These are phyloP conservation scores for Lycaon pictus DNA, from an alignment of 2,113 vertebrate species.

Conservation along the genomic window DNA sequence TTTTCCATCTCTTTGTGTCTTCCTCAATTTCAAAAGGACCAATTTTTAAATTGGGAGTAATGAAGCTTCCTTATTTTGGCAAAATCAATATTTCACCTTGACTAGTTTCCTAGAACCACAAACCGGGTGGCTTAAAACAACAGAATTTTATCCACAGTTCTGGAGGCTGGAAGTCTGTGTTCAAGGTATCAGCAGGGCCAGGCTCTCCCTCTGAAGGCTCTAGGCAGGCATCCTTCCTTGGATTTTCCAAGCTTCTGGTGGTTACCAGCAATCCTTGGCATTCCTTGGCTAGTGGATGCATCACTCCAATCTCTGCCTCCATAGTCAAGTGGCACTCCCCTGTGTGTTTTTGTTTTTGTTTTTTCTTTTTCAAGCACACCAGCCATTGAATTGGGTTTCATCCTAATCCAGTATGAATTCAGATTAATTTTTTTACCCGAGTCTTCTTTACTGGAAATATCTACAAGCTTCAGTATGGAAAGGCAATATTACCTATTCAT, in stretches of 20 bases:
- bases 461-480: constrained; percentile 4
- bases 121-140: not conserved
- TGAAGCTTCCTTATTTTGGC: not conserved
- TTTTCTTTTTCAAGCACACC: not conserved
- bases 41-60: not conserved
- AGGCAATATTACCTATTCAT: not conserved
- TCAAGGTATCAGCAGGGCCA: not conserved
- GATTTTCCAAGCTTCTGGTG: not conserved
- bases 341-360: not conserved
- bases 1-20: too few relatives aligned
- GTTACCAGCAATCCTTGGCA: not conserved
- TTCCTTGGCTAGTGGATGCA: not conserved
- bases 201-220: not conserved
- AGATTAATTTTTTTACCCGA: not conserved
- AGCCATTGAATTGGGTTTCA: not conserved
- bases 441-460: not conserved
- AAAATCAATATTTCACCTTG: not conserved
- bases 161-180: not conserved
- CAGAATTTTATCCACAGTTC: not conserved
- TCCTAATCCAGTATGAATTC: not conserved
- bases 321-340: not conserved
- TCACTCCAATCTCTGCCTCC: not conserved
- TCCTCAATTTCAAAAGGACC: not conserved
- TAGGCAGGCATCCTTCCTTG: not conserved
- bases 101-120: not conserved